These are phyloP conservation scores for Girardinus metallicus DNA, from an alignment of 2,797 vertebrate genomes.

Conservation along the genomic window DNA sequence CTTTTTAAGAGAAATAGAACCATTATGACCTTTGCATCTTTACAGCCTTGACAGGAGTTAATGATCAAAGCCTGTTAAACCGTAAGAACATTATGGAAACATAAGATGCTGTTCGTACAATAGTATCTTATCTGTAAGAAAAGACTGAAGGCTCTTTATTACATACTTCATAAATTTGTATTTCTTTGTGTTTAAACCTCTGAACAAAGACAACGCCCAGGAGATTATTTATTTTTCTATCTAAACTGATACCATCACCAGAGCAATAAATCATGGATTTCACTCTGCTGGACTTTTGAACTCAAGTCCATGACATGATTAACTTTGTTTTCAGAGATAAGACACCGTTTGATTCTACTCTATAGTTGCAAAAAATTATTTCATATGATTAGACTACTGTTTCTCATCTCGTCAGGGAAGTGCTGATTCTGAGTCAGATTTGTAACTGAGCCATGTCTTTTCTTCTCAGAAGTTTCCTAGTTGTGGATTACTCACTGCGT, in stretches of 20 bases:
- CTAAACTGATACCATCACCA: conserved; percentile 1
- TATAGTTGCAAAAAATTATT: background rate
- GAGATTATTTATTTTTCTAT: background rate
- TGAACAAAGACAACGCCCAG: background rate
- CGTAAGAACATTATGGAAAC: background rate
- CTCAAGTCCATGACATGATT: conserved; percentile 10
- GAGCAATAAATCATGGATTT: conserved; percentile 26
- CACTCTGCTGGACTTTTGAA: conserved; percentile 45
- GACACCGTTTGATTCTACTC: background rate
- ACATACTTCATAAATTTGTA: background rate
- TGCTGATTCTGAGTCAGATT: background rate
- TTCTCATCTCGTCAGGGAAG: background rate
- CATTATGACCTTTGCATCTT: background rate
- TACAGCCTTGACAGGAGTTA: background rate
- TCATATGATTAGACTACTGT: background rate
- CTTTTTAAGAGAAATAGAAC: background rate
- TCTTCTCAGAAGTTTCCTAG: background rate
- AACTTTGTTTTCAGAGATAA: background rate
- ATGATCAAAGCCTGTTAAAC: background rate
- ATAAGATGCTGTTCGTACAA: background rate
- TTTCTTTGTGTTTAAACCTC: background rate
- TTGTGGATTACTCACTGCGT: conserved; percentile 12
- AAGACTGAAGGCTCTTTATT: background rate
- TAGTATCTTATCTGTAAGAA: background rate
- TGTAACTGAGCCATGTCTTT: background rate